Base-by-base conservation (phyloP, 2,113 vertebrate species). In the Carassius gibelio region DNA sequence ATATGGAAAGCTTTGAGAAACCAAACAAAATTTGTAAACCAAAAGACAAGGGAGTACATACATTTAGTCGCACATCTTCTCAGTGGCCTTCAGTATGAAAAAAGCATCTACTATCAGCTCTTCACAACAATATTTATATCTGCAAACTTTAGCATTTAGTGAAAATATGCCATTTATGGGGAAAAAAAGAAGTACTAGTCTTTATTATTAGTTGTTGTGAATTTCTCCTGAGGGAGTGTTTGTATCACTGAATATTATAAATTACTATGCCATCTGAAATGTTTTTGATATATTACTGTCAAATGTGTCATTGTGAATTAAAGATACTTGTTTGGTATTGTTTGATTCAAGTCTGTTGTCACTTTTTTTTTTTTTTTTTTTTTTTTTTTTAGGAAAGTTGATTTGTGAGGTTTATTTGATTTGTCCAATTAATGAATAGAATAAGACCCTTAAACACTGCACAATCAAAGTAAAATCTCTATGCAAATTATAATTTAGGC, bases 281-380 rank as follows among this genome's bases (percentile, higher is more conserved):
- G 89, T 93, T 93, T 94, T 92, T 92, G 69, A 87, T 88, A 89
- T 88, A 75, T 93, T 91, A 71, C 86, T 93, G 92, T 93, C 86
- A 79, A 86, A 91, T 89, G 88, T 92, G 91, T 93, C 85, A 87
- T 91, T 93, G 92, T 94, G 92, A 93, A 94, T 93, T 92, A 92
- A 90, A 93, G 66, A 88, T 89, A 88, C 85, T 92, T 93, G 92
- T 92, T 93, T 91, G 88, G 86, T 92, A 91, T 85, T 89, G 80
- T 87, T 86, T 3, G 87, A 82, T 61, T 13, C 1, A 36, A 42
- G 30, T 75, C 4, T 34, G 71, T 81, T 84, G 30, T 87, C 23
- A 14, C 10, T 50, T 7, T 74, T 45, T 26, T 26, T 26, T 26
- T 26, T 26, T 26, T 26, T 26, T 26, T 26, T 26, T 26, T 26